Conservation (phyloP, 1,140 invertebrate genomes). For the Drosophila leontia region DNA sequence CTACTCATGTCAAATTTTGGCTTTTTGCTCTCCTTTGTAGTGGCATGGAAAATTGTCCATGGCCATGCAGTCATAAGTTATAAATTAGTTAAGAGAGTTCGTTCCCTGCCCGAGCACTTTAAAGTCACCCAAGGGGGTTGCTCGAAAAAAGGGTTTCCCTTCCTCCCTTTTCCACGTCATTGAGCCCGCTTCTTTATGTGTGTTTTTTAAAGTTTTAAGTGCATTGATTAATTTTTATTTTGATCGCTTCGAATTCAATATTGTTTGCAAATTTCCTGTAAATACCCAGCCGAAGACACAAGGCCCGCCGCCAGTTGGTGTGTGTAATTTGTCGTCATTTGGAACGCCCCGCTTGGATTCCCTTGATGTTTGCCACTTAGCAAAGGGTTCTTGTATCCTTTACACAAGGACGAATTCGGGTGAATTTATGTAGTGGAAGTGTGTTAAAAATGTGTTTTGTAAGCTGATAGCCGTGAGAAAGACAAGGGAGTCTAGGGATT, state of each 20-base stretch:
- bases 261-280: constrained; percentile 80
- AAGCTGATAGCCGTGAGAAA: constrained; percentile 59
- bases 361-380: constrained; percentile 48
- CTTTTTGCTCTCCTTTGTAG: constrained; percentile 84
- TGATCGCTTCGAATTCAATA: constrained; percentile 80
- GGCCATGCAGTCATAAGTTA: constrained; percentile 77
- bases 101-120: constrained; percentile 58
- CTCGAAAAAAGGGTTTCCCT: constrained; percentile 31
- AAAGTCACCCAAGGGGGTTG: constrained; percentile 58
- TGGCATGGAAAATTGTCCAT: constrained; percentile 85
- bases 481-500: neutral
- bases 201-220: constrained; percentile 66
- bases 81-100: constrained; percentile 73
- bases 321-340: constrained; percentile 79
- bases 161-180: constrained; percentile 70
- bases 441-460: constrained; percentile 41
- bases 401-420: neutral
- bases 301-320: constrained; percentile 59
- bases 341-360: constrained; percentile 55
- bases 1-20: constrained; percentile 84
- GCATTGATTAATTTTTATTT: constrained; percentile 84
- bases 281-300: constrained; percentile 48
- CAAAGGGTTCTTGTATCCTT: constrained; percentile 34
- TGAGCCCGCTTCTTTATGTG: constrained; percentile 43
- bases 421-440: constrained; percentile 74